Conservation (phyloP, 2,113 vertebrate genomes). For the Neolamprologus fasciatus region DNA sequence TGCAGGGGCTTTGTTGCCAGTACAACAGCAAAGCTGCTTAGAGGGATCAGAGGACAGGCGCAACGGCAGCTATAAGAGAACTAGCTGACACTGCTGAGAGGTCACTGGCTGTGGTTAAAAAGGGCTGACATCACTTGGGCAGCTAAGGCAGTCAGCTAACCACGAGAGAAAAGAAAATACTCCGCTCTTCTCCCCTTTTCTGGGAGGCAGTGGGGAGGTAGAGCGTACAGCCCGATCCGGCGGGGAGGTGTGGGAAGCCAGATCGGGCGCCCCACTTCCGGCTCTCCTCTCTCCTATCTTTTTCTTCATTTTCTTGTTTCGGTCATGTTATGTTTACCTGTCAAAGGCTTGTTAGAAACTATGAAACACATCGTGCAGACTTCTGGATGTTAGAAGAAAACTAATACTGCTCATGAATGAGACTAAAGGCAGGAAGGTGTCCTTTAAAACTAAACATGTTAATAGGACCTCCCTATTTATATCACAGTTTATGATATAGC, state of each 20-base stretch:
- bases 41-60: not conserved
- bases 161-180: not conserved
- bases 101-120: not conserved
- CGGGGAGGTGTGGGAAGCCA: not conserved
- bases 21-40: not conserved
- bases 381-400: too few species aligned
- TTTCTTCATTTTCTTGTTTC: too few species aligned
- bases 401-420: too few species aligned
- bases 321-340: too few species aligned
- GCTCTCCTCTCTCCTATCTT: not conserved
- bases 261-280: not conserved
- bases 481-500: too few species aligned
- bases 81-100: not conserved
- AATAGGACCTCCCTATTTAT: too few species aligned
- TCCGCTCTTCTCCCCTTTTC: not conserved
- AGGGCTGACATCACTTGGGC: not conserved
- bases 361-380: too few species aligned
- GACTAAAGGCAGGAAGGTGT: too few species aligned
- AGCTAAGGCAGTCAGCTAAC: not conserved
- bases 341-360: too few species aligned
- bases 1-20: not conserved
- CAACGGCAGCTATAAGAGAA: not conserved
- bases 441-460: too few species aligned
- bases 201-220: not conserved
- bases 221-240: not conserved